Conservation (phyloP, 2,888 invertebrate species). For the Melolontha melolontha region DNA sequence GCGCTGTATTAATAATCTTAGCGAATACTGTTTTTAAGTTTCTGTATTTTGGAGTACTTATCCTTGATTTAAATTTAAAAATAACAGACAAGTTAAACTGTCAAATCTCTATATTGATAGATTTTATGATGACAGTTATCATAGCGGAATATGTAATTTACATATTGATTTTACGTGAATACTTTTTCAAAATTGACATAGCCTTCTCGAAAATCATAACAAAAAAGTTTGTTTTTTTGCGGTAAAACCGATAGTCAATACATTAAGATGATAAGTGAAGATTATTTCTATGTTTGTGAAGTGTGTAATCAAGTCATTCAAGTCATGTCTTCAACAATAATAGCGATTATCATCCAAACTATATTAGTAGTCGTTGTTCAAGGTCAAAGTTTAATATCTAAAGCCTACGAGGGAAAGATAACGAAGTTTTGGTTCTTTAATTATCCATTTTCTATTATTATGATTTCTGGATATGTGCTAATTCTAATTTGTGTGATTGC, state of each 20-base stretch:
- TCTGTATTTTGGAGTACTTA: not conserved
- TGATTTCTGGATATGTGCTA: not conserved
- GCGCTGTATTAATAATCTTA: not conserved
- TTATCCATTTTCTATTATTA: not conserved
- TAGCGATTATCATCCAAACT: not conserved
- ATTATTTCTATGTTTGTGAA: conserved; percentile 19
- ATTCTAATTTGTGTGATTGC: not conserved
- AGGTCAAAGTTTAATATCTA: conserved; percentile 30
- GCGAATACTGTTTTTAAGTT: not conserved
- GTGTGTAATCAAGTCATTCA: conserved; percentile 4
- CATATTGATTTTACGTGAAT: conserved; percentile 13
- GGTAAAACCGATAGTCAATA: conserved; percentile 14
- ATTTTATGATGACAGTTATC: conserved; percentile 5
- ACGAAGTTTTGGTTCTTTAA: conserved; percentile 13
- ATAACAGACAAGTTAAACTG: not conserved
- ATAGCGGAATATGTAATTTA: conserved; percentile 8
- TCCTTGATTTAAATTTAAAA: not conserved
- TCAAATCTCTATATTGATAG: not conserved
- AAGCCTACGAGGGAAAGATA: conserved; percentile 20
- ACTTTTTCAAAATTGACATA: conserved; percentile 17
- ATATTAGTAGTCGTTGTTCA: conserved; percentile 20
- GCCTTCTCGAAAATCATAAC: conserved; percentile 14
- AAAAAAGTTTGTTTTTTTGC: conserved; percentile 1
- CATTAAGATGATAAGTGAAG: conserved; percentile 8
- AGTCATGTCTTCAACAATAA: conserved; percentile 4